Evolutionary conservation across 2,113 vertebrate genomes (phyloP), one percentile per base, ranked within the genome.

Genomic region (Dromiciops gliroides): DNA sequence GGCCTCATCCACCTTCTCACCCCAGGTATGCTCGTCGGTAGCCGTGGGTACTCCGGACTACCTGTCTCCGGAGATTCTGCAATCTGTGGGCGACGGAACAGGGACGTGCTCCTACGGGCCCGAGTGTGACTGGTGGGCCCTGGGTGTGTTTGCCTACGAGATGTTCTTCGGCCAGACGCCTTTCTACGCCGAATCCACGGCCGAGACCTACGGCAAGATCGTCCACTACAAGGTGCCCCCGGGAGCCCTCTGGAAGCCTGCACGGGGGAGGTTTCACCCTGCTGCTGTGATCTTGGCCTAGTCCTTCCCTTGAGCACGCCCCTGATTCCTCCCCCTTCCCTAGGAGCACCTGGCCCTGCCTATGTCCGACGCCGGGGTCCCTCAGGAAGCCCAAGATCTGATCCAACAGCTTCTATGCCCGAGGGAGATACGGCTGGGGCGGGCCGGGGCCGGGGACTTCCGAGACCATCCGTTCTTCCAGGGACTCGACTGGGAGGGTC

Each of bases 41-140:
- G 99, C 99, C 0, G 99, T 99, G 14, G 99, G 99, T 7, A 99
- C 99, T 12, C 99, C 99, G 0, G 99, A 99, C 89, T 99, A 99
- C 97, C 97, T 99, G 96, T 99, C 99, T 91, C 99, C 99, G 0
- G 99, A 99, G 98, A 99, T 99, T 92, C 97, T 99, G 97, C 98
- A 97, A 92, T 99, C 99, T 0, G 98, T 99, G 22, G 99, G 99
- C 24, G 98, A 98, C 2, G 97, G 97, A 0, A 97, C 91, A 0
- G 97, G 97, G 0, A 93, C 48, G 0, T 95, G 98, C 51, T 98
- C 98, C 11, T 99, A 99, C 1, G 99, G 99, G 9, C 97, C 98
- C 0, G 99, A 99, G 95, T 99, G 99, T 92, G 99, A 99, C 98
- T 99, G 99, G 99, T 99, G 99, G 99, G 99, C 99, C 0, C 97